A percentile compares a stretch with the other conserved stretches of the same genome.
These are phyloP conservation scores for Calyptommatus sinebrachiatus DNA, from an alignment of 2,113 vertebrate species.

Conservation along the genomic window DNA sequence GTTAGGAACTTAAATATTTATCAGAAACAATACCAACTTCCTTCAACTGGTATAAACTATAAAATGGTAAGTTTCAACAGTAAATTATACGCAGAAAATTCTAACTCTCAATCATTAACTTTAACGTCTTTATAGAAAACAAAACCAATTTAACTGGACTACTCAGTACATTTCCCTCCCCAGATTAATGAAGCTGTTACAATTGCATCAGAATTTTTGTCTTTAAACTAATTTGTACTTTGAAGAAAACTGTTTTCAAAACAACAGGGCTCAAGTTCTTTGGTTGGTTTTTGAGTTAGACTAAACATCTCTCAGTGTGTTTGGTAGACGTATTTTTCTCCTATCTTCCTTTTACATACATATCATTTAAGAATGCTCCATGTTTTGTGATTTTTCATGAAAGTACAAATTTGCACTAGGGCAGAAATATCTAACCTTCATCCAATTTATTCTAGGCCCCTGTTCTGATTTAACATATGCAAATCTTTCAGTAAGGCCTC, in stretches of 20 bases:
- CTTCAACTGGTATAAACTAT: background rate
- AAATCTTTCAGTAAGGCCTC: constrained; percentile 18
- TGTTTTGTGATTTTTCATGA: background rate
- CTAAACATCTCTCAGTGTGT: background rate
- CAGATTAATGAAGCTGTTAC: constrained; percentile 30
- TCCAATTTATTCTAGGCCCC: constrained; percentile 23
- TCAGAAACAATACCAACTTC: background rate
- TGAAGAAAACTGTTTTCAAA: background rate
- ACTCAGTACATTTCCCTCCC: background rate
- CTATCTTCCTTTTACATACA: background rate
- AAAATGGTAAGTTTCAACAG: background rate
- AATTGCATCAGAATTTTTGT: constrained; percentile 5
- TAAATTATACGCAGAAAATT: background rate
- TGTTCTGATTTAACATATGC: constrained; percentile 18
- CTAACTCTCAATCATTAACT: background rate
- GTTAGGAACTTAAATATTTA: background rate
- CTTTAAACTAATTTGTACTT: background rate
- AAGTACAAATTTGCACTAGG: background rate
- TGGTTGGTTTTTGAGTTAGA: background rate
- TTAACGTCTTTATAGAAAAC: constrained; percentile 43
- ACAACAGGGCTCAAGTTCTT: background rate
- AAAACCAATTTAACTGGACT: constrained; percentile 17
- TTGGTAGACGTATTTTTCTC: too few species aligned
- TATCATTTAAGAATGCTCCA: background rate
- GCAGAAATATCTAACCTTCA: constrained; percentile 33